phyloP scores from a whole-genome alignment of 2,113 vertebrate genomes.

The Gopherus evgoodei region DNA sequence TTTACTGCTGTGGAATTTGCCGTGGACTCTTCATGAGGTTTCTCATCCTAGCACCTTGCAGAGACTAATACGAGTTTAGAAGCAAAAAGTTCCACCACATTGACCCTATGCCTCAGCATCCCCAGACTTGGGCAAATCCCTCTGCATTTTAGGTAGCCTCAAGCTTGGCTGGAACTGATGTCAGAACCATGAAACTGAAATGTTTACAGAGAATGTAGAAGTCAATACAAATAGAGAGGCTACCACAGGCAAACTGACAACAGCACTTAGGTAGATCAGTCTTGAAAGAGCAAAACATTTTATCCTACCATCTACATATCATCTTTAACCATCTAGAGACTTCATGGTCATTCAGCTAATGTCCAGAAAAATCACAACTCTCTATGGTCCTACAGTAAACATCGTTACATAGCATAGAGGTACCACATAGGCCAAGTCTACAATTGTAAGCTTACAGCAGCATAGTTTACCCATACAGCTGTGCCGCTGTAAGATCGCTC shows the following conservation, averaged over 20 bases:
- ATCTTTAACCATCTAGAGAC: not conserved
- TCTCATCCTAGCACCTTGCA: not conserved
- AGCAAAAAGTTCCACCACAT: not conserved
- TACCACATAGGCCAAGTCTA: fast-evolving
- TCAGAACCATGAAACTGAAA: not conserved
- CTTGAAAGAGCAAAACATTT: not conserved
- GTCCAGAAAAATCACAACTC: fast-evolving
- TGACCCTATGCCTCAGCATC: not conserved
- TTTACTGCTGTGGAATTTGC: not conserved
- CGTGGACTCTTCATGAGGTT: not conserved
- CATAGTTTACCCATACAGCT: no score
- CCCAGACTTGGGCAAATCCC: not conserved
- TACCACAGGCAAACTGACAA: not conserved
- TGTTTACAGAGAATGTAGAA: fast-evolving
- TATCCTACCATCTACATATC: not conserved
- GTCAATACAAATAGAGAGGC: fast-evolving
- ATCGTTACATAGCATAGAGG: not conserved
- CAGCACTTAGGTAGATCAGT: not conserved
- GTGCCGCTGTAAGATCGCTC: no score
- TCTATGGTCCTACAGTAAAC: not conserved
- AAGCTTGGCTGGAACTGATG: not conserved
- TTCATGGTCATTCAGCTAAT: not conserved
- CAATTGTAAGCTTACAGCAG: no score
- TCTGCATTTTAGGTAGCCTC: not conserved
- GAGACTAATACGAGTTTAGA: not conserved